A percentile compares a stretch with the other conserved stretches of the same genome.
Conservation (phyloP, 2,113 vertebrate species). For the Trochalopteron elliotii region DNA sequence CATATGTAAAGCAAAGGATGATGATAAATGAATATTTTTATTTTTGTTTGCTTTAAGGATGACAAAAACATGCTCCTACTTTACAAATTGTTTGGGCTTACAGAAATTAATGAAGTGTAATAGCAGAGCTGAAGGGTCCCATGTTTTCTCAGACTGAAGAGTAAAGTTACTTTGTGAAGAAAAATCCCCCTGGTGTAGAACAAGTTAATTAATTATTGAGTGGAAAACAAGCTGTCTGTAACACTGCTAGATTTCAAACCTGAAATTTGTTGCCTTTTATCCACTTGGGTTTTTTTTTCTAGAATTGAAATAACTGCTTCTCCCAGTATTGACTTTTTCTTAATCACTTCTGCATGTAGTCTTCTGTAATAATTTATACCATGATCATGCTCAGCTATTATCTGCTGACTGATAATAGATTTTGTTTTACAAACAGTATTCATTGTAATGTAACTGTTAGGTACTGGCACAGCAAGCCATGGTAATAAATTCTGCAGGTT, state of each 20-base stretch:
- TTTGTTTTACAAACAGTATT: constrained; percentile 19
- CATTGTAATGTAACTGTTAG: not conserved
- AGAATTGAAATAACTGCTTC: not conserved
- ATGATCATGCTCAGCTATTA: not conserved
- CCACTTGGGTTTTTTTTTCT: not conserved
- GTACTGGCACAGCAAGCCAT: not conserved
- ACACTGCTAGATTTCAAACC: not conserved
- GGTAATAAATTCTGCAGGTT: not conserved
- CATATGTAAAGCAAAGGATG: not conserved
- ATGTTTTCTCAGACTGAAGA: not conserved
- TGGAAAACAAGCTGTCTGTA: not conserved
- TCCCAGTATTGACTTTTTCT: not conserved
- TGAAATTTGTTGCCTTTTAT: not conserved
- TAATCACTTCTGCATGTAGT: not conserved
- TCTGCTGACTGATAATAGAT: constrained; percentile 1
- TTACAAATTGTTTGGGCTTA: not conserved
- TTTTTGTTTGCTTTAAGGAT: not conserved
- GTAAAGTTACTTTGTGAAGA: not conserved
- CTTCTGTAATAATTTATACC: constrained; percentile 24
- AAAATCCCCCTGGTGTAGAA: not conserved
- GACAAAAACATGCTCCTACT: not conserved
- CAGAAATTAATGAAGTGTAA: not conserved
- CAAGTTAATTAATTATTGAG: not conserved
- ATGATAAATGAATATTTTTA: not conserved
- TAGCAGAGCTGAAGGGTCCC: not conserved